Base-by-base conservation (phyloP, 2,797 vertebrate genomes). In the Cirrhinus molitorella region DNA sequence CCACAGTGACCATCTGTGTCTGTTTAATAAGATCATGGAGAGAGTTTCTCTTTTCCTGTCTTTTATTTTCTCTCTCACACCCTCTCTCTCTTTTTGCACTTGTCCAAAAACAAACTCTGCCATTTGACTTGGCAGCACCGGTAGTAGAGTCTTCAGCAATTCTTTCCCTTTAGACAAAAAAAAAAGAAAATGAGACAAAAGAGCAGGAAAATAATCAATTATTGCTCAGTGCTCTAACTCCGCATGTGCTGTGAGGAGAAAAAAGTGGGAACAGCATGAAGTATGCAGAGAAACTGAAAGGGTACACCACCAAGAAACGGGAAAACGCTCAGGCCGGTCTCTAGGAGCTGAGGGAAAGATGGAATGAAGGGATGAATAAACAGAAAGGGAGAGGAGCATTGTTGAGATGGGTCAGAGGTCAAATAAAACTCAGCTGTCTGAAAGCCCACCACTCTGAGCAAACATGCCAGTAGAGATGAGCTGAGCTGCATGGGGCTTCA, bases 101-200 rank as follows among this genome's bases (percentile, higher is more conserved):
- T 94, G 92, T 94, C 91, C 90, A 93, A 90, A 93, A 93, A 94
- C 93, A 94, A 93, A 90, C 88, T 91, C 87, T 31, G 68, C 88
- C 94, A 92, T 94, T 94, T 93, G 90, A 91, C 91, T 94, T 94
- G 92, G 93, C 93, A 90, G 86, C 59, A 71, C 83, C 67, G 70
- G 87, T 16, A 83, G 88, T 83, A 79, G 21, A 65, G 85, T 85
- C 90, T 91, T 94, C 91, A 92, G 91, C 90, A 88, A 84, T 87
- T 90, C 92, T 89, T 91, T 92, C 90, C 91, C 89, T 88, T 85
- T 85, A 83, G 75, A 71, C 57, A 86, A 83, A 92, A 88, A 88
- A n/a, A 92, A 40, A 74, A 59, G 31, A 34, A 34, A 34, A 34
- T 4, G 4, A 34, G 51, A 77, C 5, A 14, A 65, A 80, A 81